A percentile compares a stretch with the other conserved stretches of the same genome.
Conservation (phyloP, 2,797 vertebrate species). For the Vultur gryphus region DNA sequence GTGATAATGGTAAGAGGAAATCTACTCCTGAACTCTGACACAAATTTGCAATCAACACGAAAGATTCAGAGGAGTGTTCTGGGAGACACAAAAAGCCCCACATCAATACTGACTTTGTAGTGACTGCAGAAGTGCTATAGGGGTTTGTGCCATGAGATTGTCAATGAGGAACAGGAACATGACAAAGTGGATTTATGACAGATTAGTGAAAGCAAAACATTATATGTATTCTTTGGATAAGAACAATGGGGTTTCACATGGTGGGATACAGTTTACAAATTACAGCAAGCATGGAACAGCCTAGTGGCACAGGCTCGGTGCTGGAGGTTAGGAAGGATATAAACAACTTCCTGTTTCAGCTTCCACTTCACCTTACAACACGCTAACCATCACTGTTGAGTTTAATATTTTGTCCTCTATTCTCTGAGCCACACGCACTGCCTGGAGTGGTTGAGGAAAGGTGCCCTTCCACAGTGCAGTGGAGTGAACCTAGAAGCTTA, state of each 20-base stretch:
- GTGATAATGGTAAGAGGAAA: background rate
- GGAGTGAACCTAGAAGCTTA: background rate
- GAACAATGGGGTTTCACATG: background rate
- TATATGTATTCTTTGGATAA: background rate
- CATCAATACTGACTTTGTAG: background rate
- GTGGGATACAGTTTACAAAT: background rate
- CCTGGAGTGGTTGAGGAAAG: background rate
- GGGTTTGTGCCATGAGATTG: background rate
- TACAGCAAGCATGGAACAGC: background rate
- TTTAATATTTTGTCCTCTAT: background rate
- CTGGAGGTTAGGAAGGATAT: background rate
- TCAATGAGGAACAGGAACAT: background rate
- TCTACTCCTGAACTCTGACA: background rate
- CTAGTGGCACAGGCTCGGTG: background rate
- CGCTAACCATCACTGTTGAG: background rate
- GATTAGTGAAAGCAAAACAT: background rate
- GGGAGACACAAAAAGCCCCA: background rate
- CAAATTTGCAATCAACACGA: background rate
- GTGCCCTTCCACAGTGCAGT: fast-evolving
- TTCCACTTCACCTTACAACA: background rate
- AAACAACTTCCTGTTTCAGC: background rate
- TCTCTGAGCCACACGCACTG: fast-evolving
- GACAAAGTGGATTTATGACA: background rate
- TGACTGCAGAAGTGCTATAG: background rate
- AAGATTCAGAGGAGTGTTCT: background rate